Evolutionary conservation across 2,797 vertebrate species (phyloP), one percentile per base, ranked within the genome.

Genomic region (Lacerta viridis): DNA sequence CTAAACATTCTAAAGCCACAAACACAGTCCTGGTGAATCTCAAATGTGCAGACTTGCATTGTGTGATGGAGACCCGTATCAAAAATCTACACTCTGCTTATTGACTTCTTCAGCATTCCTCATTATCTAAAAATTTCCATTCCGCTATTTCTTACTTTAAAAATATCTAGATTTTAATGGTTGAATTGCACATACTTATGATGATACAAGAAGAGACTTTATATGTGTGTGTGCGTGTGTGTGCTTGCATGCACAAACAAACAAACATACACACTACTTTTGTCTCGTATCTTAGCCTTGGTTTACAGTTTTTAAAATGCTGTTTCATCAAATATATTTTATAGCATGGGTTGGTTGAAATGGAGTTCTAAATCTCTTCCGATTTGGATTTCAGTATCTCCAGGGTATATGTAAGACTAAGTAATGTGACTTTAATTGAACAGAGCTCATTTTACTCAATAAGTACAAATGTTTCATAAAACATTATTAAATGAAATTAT

Each of bases 401-500:
- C 36, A 75, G 41, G 50, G 39, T 46, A 80, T 50, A 64, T 36
- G 50, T 43, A 79, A 88, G 33, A 17, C 36, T 64, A 75, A 66
- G 50, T 71, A 88, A 74, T 85, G n/a, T 89, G 66, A 23, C 10
- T 33, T 80, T 80, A 85, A 84, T 25, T 66, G 69, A 85, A 66
- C n/a, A 39, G 27, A 66, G 77, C 1, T 74, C 15, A 39, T 85
- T 80, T 75, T 81, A 91, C 82, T 83, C 90, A 84, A 85, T 20
- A 59, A 83, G 33, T 23, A 84, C 3, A 27, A 68, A 87, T 80
- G 86, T 93, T 85, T 66, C 1, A 83, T 59, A 86, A 76, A 83
- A 27, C 46, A 20, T 25, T 29, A 88, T 83, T 61, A 61, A 77
- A 43, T 27, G 23, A 75, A 89, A 92, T 91, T n/a, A 74, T 23